Evolutionary conservation across 2,797 vertebrate genomes (phyloP), one percentile per base, ranked within the genome.

Genomic region (Fringilla coelebs): DNA sequence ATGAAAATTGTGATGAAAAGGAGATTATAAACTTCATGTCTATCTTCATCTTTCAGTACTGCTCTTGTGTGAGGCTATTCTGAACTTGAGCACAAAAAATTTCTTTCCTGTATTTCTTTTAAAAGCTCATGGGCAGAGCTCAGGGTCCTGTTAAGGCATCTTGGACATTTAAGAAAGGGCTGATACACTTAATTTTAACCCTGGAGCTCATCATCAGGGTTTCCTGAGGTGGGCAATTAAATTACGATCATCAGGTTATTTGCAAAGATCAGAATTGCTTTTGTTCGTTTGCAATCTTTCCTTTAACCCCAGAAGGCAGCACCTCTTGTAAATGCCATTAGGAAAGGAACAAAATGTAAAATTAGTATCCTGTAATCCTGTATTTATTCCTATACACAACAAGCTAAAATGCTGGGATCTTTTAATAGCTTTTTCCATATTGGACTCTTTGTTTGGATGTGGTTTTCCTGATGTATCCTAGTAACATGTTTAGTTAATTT

Each of bases 381-480:
- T 75, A 88, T 84, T 90, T 93, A 78, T 82, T 72, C 80, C 38
- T 45, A 17, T 57, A 38, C 24, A 92, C 24, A 96, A 84, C 79
- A 84, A 90, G 34, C 89, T 88, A 38, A 89, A 84, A 76, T 2
- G 2, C 62, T 76, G 66, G 67, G 63, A 66, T 84, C 76, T 93
- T 96, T 95, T 89, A 96, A 91, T 81, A 95, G 79, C 25, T 90
- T 91, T 96, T 95, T 90, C 93, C 73, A 80, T 84, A 62, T 75
- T 95, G 75, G 65, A 89, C 36, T 60, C 85, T 88, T 92, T 95
- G 94, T 96, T 96, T 97, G 95, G 87, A 78, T 90, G 94, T 92
- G 93, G 87, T 89, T 97, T 97, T 91, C 95, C 94, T 95, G 92
- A 96, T 96, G 94, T 94, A 93, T 93, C 93, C 91, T 96, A 96